Base-by-base conservation (phyloP, 2,797 vertebrate species). In the Chelonia mydas region DNA sequence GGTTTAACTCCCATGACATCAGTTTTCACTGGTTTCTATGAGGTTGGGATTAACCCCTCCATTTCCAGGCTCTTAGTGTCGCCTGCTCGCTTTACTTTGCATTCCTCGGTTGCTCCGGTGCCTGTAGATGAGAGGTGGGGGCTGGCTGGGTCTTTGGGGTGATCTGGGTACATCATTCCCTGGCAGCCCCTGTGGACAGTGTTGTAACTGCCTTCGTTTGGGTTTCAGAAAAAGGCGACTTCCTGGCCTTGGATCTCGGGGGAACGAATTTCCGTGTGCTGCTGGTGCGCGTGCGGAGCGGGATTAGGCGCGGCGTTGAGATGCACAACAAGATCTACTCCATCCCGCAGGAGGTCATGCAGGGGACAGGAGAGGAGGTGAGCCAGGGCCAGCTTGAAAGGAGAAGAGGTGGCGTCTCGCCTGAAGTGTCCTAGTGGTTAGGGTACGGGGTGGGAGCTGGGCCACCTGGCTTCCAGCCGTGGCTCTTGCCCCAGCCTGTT, bases 271-370 rank as follows among this genome's bases (percentile, higher is more conserved):
- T 99, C 98, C 98, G 99, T 0, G 99, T 99, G 95, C 98, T 99
- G 87, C 98, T 99, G 93, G 99, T 99, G 61, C 98, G 98, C 0
- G 98, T 99, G 65, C 98, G 98, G 77, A 99, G 98, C 0, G 99
- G 98, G 80, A 99, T 98, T 93, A 97, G 97, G 86, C 98, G 98
- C 0, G 99, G 98, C 0, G 99, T 99, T 13, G 99, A 99, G 95
- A 99, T 99, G 99, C 99, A 99, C 96, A 99, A 99, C 94, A 99
- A 99, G 98, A 99, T 99, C 98, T 99, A 99, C 95, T 97, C 98
- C 80, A 99, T 99, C 94, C 99, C 99, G 0, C 98, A 98, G 96
- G 99, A 99, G 51, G 97, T 97, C 93, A 99, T 99, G 99, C 99
- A 99, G 33, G 99, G 99, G 82, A 99, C 99, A 0, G 99, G 99